Conservation (phyloP, 2,888 invertebrate genomes). For the Eupithecia tripunctaria region DNA sequence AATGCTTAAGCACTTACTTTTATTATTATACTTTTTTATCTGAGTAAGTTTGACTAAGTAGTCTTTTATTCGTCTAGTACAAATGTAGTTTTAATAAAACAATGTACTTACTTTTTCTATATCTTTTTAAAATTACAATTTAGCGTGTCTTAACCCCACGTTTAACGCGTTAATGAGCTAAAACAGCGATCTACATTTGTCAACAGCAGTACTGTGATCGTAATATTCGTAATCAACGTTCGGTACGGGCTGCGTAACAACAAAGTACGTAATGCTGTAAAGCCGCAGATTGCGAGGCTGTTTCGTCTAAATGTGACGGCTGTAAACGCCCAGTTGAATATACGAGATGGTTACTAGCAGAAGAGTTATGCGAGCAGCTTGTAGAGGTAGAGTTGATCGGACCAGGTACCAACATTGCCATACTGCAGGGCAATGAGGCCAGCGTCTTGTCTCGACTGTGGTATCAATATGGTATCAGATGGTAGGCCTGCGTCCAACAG, state of each 20-base stretch:
- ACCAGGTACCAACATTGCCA: no score
- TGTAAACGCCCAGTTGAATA: conserved; percentile 34
- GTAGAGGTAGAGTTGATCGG: not conserved
- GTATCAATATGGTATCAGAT: no score
- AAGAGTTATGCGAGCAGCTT: not conserved
- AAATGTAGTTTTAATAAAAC: no score
- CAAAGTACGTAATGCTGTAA: conserved; percentile 41
- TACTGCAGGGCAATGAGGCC: no score
- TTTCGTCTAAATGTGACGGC: conserved; percentile 26
- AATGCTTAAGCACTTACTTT: no score
- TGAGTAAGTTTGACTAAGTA: no score
- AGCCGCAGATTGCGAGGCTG: conserved; percentile 26
- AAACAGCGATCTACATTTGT: conserved; percentile 53
- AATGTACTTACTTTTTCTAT: no score
- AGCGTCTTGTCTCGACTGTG: no score
- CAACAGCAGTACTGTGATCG: conserved; percentile 52
- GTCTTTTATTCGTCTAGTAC: no score
- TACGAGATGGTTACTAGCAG: conserved; percentile 24
- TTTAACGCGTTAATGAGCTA: conserved; percentile 47
- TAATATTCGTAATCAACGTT: conserved; percentile 44
- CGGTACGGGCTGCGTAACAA: conserved; percentile 42
- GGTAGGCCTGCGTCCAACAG: no score
- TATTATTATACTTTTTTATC: no score
- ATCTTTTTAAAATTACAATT: not conserved
- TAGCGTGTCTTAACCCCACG: not conserved